Base-by-base conservation (phyloP, 1,140 invertebrate genomes). In the Papilio aristodemus region DNA sequence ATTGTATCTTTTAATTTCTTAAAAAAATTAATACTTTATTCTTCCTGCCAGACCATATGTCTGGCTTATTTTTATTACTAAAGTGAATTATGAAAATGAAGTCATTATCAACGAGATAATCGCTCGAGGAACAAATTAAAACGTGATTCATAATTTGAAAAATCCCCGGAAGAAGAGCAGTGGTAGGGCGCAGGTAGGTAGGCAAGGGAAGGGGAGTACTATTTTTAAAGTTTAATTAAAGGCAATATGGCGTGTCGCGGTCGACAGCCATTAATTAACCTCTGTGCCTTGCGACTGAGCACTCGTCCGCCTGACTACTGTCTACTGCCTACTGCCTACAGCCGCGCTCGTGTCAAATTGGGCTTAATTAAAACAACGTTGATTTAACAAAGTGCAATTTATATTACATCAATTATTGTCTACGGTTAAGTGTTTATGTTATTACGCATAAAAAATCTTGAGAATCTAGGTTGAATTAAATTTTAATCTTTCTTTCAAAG, bases 261-360 rank as follows among this genome's bases (percentile, higher is more conserved):
- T 46, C 43, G 17, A 46, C 43, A 19, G 14, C 32, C 32, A 32
- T 59, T 59, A 59, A 59, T 59, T 59, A 36, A 59, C 58, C 58
- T 32, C 27, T 17, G 58, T 36, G 58, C 27, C 27, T 13, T 60
- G 27, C 8, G 25, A 60, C 27, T 60, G 54, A 58, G 43, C 43
- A 46, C 58, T 25, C 22, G 54, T 39, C 38, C 19, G 43, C 17
- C 43, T 46, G 13, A n/a, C 19, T n/a, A 6, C 41, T 46, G 43
- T 17, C 43, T 46, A 19, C 17, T 17, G 14, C n/a, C 19, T n/a
- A 6, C 41, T 46, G 43, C 14, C 43, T 46, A 19, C 17, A 17
- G 14, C 17, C 17, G 17, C 17, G 17, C 41, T 43, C 6, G n/a
- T 36, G 58, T 8, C 59, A 22, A 62, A 62, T 62, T 62, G 19